Evolutionary conservation across 2,888 invertebrate species (phyloP).

Genomic region (Clunio marinus): DNA sequence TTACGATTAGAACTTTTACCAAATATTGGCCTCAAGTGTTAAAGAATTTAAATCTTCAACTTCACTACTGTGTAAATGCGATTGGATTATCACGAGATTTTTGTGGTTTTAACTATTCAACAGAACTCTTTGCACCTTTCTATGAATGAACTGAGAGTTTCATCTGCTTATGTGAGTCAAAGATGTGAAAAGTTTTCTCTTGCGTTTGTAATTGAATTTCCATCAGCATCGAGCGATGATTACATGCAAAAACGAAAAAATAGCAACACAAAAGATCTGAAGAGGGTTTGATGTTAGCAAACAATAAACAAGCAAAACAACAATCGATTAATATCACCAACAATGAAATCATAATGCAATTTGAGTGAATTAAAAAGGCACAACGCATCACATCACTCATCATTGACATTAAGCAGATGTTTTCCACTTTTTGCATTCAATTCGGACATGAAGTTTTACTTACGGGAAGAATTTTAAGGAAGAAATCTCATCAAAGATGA

Average conservation of each 20-base stretch:
- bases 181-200: background rate
- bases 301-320: background rate
- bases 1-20: background rate
- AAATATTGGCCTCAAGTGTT: background rate
- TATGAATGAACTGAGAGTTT: background rate
- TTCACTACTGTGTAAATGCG: background rate
- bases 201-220: background rate
- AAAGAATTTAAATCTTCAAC: too few species aligned
- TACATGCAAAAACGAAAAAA: constrained; percentile 7
- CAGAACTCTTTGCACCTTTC: too few species aligned
- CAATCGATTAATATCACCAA: constrained; percentile 16
- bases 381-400: background rate
- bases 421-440: background rate
- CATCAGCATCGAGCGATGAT: background rate
- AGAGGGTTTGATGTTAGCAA: background rate
- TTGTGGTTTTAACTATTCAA: constrained; percentile 8
- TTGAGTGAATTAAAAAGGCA: constrained; percentile 11
- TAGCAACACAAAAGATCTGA: constrained; percentile 11
- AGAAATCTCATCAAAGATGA: too few species aligned
- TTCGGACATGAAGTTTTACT: too few species aligned
- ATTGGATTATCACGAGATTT: background rate
- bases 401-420: constrained; percentile 6
- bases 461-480: too few species aligned
- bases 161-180: background rate
- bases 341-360: constrained; percentile 33